Evolutionary conservation across 2,797 vertebrate genomes (phyloP).

Genomic region (Coluber constrictor): DNA sequence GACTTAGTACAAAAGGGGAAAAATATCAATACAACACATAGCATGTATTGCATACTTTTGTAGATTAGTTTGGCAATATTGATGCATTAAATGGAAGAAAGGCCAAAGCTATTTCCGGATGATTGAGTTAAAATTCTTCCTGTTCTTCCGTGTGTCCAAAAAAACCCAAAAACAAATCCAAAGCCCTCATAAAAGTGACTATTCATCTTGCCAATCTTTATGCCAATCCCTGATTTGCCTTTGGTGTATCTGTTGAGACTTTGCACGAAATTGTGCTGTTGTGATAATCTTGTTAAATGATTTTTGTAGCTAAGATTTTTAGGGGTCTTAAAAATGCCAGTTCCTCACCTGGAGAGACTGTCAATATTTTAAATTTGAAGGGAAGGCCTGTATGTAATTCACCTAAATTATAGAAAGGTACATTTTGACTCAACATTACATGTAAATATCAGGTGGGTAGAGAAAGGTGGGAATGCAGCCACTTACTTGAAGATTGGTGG

Average conservation of each 20-base stretch:
- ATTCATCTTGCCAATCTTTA: neutral
- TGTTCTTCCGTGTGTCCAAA: neutral
- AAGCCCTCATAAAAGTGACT: neutral
- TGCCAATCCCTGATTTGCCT: neutral
- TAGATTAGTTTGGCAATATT: neutral
- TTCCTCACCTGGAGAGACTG: neutral
- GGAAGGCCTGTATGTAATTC: neutral
- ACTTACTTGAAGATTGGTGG: neutral
- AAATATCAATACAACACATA: neutral
- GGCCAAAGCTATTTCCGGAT: neutral
- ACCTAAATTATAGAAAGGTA: neutral
- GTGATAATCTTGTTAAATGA: neutral
- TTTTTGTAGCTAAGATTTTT: neutral
- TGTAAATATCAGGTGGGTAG: neutral
- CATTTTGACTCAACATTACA: neutral
- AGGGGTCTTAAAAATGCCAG: neutral
- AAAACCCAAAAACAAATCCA: neutral
- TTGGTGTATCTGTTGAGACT: neutral
- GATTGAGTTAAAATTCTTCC: neutral
- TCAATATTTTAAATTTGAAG: neutral
- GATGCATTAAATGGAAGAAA: neutral
- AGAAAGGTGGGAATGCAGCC: neutral
- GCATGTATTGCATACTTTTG: neutral
- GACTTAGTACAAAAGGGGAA: neutral
- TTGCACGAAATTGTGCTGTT: neutral